These are phyloP conservation scores for Chloroclystis v-ata DNA, from an alignment of 2,888 invertebrate genomes.

Conservation along the genomic window DNA sequence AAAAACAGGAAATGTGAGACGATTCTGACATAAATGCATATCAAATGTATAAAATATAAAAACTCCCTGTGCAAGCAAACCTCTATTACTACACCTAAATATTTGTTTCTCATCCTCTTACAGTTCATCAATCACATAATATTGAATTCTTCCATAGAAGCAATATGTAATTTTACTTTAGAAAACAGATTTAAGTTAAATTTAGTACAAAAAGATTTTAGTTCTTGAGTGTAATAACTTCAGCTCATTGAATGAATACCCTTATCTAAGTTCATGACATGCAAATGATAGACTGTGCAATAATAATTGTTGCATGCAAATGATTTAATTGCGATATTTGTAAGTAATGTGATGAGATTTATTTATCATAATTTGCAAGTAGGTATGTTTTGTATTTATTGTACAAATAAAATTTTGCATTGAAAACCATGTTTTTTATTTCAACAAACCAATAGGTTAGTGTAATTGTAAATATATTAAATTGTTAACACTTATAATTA, in stretches of 20 bases:
- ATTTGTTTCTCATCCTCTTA: background rate
- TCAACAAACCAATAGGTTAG: constrained; percentile 3
- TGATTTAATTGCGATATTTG: constrained; percentile 50
- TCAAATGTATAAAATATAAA: no score
- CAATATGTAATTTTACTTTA: no score
- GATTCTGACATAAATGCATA: no score
- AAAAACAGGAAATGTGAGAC: no score
- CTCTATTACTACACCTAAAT: no score
- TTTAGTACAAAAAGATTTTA: constrained; percentile 62
- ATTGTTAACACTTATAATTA: background rate
- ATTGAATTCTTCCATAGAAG: background rate
- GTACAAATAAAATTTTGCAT: constrained; percentile 77
- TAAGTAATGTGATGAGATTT: constrained; percentile 70
- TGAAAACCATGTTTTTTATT: constrained; percentile 47
- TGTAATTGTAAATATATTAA: background rate
- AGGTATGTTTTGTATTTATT: constrained; percentile 74
- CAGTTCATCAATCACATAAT: background rate
- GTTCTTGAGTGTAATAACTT: constrained; percentile 14
- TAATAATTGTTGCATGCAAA: constrained; percentile 31
- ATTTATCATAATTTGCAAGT: constrained; percentile 70
- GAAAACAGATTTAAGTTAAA: constrained; percentile 43
- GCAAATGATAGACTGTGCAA: constrained; percentile 54
- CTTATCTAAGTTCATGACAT: constrained; percentile 19
- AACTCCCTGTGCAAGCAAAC: no score
- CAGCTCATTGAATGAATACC: no score